A percentile compares a stretch with the other conserved stretches of the same genome.
These are phyloP conservation scores for Nomada hirtipes DNA, from an alignment of 2,888 invertebrate species.

Conservation along the genomic window DNA sequence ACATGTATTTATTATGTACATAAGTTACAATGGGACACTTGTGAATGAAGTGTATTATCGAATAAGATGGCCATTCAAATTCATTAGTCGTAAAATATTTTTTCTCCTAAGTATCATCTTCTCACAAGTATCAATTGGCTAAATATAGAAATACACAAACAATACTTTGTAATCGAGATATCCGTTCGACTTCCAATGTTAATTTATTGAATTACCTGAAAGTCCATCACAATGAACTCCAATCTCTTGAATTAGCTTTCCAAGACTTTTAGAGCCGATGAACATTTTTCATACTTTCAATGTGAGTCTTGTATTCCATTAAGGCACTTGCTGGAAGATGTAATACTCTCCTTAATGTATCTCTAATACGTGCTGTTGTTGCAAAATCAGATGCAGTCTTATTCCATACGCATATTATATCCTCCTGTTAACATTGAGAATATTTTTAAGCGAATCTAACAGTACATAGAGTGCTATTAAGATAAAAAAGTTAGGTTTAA, in stretches of 20 bases:
- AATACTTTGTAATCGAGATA: slow-evolving; percentile 11
- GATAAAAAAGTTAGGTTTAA: background rate
- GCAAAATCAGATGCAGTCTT: slow-evolving; percentile 95
- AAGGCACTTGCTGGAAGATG: slow-evolving; percentile 96
- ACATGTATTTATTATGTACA: slow-evolving; percentile 72
- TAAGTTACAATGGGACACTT: slow-evolving; percentile 73
- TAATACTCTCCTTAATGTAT: slow-evolving; percentile 96
- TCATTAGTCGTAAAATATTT: slow-evolving; percentile 49
- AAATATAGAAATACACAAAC: slow-evolving; percentile 39
- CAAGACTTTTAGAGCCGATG: slow-evolving; percentile 67
- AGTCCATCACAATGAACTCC: slow-evolving; percentile 22
- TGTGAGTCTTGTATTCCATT: slow-evolving; percentile 97
- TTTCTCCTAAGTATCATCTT: slow-evolving; percentile 49
- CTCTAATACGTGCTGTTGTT: slow-evolving; percentile 96
- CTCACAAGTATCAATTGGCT: slow-evolving; percentile 58
- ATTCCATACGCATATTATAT: slow-evolving; percentile 98
- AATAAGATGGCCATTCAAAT: slow-evolving; percentile 52
- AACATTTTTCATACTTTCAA: slow-evolving; percentile 89
- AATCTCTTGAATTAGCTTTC: slow-evolving; percentile 33
- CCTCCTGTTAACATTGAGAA: slow-evolving; percentile 88
- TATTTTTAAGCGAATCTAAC: background rate
- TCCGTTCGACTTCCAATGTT: background rate
- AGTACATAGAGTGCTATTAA: background rate
- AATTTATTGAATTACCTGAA: slow-evolving; percentile 52
- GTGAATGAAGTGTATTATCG: slow-evolving; percentile 61